A percentile compares a stretch with the other conserved stretches of the same genome.
phyloP scores from a whole-genome alignment of 2,797 vertebrate genomes.

The Sylvilagus floridanus region DNA sequence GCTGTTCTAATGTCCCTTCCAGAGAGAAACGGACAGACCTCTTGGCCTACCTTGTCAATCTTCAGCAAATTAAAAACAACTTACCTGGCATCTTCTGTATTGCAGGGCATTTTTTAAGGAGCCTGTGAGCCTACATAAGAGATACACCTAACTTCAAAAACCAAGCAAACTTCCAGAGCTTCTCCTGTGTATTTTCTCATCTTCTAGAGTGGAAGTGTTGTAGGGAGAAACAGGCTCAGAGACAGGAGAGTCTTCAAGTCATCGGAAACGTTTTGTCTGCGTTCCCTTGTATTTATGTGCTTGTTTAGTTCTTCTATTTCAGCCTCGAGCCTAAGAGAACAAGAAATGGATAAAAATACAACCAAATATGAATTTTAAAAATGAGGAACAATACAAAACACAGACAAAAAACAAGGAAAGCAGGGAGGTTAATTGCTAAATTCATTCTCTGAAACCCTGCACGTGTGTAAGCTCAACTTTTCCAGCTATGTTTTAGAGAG shows the following conservation, averaged over 20 bases:
- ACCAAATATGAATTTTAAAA: conserved; percentile 23
- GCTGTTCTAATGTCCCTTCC: conserved; percentile 69
- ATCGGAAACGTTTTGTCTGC: conserved; percentile 7
- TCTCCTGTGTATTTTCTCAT: background rate
- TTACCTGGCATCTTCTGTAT: conserved; percentile 54
- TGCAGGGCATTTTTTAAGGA: conserved; percentile 51
- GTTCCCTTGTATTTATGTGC: conserved; percentile 12
- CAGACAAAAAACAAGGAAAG: background rate
- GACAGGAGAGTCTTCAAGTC: background rate
- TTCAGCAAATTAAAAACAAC: conserved; percentile 76
- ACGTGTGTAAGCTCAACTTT: conserved; percentile 42
- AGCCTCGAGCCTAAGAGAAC: background rate
- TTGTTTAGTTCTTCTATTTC: conserved; percentile 20
- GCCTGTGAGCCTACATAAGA: conserved; percentile 47
- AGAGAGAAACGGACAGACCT: conserved; percentile 60
- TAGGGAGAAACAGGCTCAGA: background rate
- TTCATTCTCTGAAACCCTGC: conserved; percentile 31
- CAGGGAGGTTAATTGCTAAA: background rate
- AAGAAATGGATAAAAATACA: conserved; percentile 48
- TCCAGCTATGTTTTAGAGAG: conserved; percentile 59
- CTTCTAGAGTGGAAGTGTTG: background rate
- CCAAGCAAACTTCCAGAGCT: background rate
- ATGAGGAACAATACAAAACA: conserved; percentile 26
- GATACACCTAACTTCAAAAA: conserved; percentile 52
- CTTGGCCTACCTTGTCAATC: conserved; percentile 72